Percentiles rank a stretch among this genome's conserved stretches.
Conservation (phyloP, 1,140 invertebrate species). For the Bombus breviceps region DNA sequence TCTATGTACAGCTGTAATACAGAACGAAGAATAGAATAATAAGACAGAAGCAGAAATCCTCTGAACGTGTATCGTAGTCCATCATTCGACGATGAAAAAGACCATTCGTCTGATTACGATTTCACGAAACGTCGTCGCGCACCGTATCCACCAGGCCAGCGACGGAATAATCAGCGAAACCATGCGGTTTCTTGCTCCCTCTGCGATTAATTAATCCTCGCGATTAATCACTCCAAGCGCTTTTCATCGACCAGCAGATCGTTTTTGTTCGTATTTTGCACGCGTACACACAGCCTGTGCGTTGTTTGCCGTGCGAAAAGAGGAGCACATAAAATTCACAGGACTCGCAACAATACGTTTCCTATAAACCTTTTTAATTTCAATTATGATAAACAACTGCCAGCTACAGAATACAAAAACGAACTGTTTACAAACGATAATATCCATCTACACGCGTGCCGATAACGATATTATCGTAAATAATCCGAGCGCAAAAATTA, state of each 20-base stretch:
- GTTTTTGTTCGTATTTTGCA: constrained; percentile 48
- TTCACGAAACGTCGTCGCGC: constrained; percentile 62
- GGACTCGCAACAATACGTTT: background rate
- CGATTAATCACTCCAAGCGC: constrained; percentile 68
- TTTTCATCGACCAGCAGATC: constrained; percentile 60
- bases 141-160: constrained; percentile 17
- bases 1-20: background rate
- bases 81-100: constrained; percentile 70
- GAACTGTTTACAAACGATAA: background rate
- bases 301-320: background rate
- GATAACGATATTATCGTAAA: constrained; percentile 29
- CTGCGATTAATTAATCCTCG: constrained; percentile 71
- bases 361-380: constrained; percentile 30
- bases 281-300: background rate
- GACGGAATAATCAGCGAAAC: constrained; percentile 67
- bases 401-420: background rate
- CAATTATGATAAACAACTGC: constrained; percentile 4
- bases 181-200: constrained; percentile 65
- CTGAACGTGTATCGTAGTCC: constrained; percentile 57
- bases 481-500: constrained; percentile 17
- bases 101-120: constrained; percentile 74
- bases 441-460: background rate
- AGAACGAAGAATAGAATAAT: constrained; percentile 43
- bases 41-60: constrained; percentile 42
- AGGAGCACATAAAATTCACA: background rate